These are phyloP conservation scores for Malurus splendens DNA, from an alignment of 2,797 vertebrate species.

Conservation along the genomic window DNA sequence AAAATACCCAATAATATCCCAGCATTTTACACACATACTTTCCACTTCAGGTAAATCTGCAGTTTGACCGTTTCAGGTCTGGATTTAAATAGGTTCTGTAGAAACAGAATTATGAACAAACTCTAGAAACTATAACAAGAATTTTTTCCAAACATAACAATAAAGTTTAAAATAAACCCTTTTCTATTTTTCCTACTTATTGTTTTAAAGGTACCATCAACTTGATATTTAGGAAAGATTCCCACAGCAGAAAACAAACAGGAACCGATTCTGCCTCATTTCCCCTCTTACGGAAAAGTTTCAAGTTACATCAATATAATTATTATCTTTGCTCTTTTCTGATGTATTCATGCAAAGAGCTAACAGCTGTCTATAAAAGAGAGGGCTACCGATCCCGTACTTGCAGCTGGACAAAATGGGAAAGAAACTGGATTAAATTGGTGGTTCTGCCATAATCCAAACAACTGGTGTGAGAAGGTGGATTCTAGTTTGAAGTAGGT, in stretches of 20 bases:
- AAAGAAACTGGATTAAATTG: neutral
- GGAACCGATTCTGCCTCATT: neutral
- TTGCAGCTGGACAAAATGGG: neutral
- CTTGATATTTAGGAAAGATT: neutral
- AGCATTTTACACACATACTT: neutral
- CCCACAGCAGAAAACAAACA: neutral
- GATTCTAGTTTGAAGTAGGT: neutral
- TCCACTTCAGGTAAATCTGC: neutral
- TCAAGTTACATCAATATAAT: neutral
- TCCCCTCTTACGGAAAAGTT: neutral
- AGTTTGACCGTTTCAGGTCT: neutral
- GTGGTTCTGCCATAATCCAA: neutral
- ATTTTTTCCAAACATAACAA: neutral
- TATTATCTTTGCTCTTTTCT: neutral
- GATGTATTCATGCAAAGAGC: neutral
- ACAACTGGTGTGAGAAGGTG: neutral
- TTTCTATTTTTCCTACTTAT: neutral
- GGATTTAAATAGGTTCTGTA: neutral
- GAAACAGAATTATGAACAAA: neutral
- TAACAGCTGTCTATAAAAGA: neutral
- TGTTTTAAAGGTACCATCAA: neutral
- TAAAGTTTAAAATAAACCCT: neutral
- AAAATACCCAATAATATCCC: neutral
- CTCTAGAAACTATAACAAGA: neutral
- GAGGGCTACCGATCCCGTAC: neutral